Conservation (phyloP, 2,113 vertebrate genomes). For the Noctilio leporinus region DNA sequence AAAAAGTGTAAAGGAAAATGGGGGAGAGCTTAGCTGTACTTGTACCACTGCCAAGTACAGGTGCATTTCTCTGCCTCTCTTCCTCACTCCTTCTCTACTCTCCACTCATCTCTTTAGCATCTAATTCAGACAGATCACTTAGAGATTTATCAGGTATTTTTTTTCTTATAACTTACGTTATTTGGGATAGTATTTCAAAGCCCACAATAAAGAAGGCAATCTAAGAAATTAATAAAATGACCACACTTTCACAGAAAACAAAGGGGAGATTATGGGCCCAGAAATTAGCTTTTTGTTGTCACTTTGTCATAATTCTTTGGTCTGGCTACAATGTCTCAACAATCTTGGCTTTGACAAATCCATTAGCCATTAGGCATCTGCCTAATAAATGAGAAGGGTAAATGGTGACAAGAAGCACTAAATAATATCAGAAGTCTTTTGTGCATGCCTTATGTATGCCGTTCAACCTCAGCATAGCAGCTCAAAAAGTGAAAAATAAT, state of each 20-base stretch:
- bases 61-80: not conserved
- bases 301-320: not conserved
- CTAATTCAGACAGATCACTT: not conserved
- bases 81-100: not conserved
- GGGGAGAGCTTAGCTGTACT: accelerated
- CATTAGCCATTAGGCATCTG: not conserved
- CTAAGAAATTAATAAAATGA: not conserved
- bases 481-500: not conserved
- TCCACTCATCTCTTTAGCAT: not conserved
- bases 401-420: not conserved
- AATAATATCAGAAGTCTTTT: not conserved
- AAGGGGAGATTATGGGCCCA: not conserved
- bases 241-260: not conserved
- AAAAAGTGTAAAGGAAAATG: not conserved
- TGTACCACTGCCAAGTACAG: accelerated
- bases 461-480: not conserved
- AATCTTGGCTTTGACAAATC: not conserved
- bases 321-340: not conserved
- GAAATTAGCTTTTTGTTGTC: not conserved
- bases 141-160: not conserved
- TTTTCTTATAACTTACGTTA: not conserved
- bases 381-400: not conserved
- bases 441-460: no score
- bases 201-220: not conserved
- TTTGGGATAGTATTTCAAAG: not conserved